These are phyloP conservation scores for Camptogramma bilineatum DNA, from an alignment of 2,888 invertebrate genomes.

Conservation along the genomic window DNA sequence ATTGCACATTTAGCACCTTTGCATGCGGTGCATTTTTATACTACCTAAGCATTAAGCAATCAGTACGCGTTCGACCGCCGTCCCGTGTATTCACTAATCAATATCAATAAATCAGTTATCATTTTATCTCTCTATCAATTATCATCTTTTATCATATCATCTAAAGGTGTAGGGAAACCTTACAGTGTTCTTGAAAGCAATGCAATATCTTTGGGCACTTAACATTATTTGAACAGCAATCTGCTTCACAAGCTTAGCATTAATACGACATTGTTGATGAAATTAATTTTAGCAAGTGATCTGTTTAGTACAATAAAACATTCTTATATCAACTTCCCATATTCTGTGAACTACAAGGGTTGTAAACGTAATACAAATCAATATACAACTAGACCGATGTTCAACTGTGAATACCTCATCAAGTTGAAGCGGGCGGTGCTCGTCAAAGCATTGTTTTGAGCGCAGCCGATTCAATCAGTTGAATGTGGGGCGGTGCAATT, in stretches of 20 bases:
- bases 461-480: conserved; percentile 35
- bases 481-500: conserved; percentile 56
- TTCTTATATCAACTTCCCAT: neutral
- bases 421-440: conserved; percentile 4
- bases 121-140: too few relatives aligned
- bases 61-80: too few relatives aligned
- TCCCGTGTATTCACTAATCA: too few relatives aligned
- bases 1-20: too few relatives aligned
- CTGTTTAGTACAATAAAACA: neutral
- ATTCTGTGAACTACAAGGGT: neutral
- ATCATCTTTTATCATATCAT: too few relatives aligned
- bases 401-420: conserved; percentile 20
- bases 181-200: conserved; percentile 19
- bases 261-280: neutral
- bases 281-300: neutral
- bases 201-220: conserved; percentile 17
- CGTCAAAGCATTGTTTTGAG: conserved; percentile 25
- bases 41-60: too few relatives aligned
- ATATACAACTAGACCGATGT: conserved; percentile 15
- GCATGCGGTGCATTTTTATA: too few relatives aligned
- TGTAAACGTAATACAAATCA: conserved; percentile 10
- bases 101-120: too few relatives aligned
- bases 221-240: conserved; percentile 11
- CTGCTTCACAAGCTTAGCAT: neutral
- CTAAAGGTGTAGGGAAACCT: too few relatives aligned